Base-by-base conservation (phyloP, 2,113 vertebrate genomes). In the Procavia capensis region DNA sequence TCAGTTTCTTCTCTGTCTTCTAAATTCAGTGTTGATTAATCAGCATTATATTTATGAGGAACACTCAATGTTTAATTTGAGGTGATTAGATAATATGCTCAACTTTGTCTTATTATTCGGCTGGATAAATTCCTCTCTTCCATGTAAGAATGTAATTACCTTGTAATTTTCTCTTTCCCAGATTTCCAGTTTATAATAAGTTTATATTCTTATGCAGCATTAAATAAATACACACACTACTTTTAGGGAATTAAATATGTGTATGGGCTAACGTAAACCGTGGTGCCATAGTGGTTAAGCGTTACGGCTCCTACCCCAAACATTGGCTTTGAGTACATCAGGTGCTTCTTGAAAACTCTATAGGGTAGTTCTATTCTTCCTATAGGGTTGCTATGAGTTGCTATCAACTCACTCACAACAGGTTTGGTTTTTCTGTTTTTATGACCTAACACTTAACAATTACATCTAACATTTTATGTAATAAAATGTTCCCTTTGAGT, bases 1-100 rank as follows among this genome's bases (percentile, higher is more conserved):
- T 76, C 47, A 54, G 10, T 41, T 92, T 81, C 82, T 75, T 95
- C 94, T 93, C 78, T 91, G 2, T 90, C 17, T 92, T 94, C 82
- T 87, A 85, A 59, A 61, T 95, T 92, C 50, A 61, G 3, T 85
- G 47, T 17, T 29, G 27, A 61, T 43, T 66, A 66, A 45, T 45
- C 75, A 29, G 20, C 16, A 39, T 47, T 54, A 45, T 80, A 57
- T 96, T 87, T 94, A 76, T 75, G 34, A 75, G 4, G 31, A 88
- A 78, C 39, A 64, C 5, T 94, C 10, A 45, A 22, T 27, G 57
- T 85, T 94, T 75, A 57, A 54, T 84, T 8, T 81, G 59, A 94
- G 39, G 41, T 85, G 41, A 86, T 66, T 19, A 74, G 45, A 45
- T 25, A 6, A 90, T 31, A 45, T 59, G 89, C 64, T 94, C 70